phyloP scores from a whole-genome alignment of 2,797 vertebrate genomes.

The Carapus acus region DNA sequence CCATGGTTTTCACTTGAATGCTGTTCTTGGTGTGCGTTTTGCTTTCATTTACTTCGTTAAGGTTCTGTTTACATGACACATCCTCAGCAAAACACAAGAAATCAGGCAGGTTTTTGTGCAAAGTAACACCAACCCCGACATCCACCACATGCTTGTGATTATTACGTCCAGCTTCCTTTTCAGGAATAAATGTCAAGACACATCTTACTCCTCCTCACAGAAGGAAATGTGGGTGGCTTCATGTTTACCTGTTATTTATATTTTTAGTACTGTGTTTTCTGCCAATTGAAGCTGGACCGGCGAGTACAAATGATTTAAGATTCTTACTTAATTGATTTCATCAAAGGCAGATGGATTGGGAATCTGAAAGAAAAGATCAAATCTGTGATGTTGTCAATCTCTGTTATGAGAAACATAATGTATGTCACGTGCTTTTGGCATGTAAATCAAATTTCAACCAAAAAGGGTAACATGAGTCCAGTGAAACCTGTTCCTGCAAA shows the following conservation, averaged over 20 bases:
- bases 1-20: too few species aligned
- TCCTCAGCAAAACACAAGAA: conserved; percentile 25
- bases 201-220: neutral
- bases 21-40: conserved; percentile 35
- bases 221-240: conserved; percentile 3
- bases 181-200: conserved; percentile 28
- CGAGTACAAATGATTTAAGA: neutral
- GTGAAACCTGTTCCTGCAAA: too few species aligned
- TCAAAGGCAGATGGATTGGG: too few species aligned
- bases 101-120: conserved; percentile 27
- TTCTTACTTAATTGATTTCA: too few species aligned
- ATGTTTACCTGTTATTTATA: conserved; percentile 21
- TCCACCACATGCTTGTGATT: conserved; percentile 28
- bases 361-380: too few species aligned
- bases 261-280: too few species aligned
- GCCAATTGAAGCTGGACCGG: too few species aligned
- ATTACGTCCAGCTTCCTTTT: conserved; percentile 21
- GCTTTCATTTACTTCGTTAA: conserved; percentile 31
- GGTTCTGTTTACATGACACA: conserved; percentile 38
- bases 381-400: too few species aligned
- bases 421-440: too few species aligned
- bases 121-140: conserved; percentile 34
- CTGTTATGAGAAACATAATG: too few species aligned
- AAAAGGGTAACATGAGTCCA: too few species aligned
- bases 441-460: too few species aligned